Conservation (phyloP, 2,888 invertebrate species). For the Eupsilia transversa region DNA sequence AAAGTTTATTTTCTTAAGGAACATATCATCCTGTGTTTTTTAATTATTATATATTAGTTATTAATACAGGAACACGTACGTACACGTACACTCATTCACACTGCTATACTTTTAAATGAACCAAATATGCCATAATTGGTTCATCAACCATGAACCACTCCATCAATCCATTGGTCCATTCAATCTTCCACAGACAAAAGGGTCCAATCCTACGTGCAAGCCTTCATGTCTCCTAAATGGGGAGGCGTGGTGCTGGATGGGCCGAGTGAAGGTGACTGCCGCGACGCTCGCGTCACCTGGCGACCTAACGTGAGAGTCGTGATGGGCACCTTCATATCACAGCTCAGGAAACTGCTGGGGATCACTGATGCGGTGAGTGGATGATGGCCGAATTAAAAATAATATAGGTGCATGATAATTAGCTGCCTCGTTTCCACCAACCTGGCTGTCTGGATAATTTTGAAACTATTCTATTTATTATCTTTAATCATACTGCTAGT, state of each 20-base stretch:
- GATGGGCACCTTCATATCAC: slow-evolving; percentile 94
- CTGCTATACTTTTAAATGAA: too few relatives aligned
- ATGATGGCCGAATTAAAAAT: too few relatives aligned
- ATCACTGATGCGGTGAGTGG: slow-evolving; percentile 91
- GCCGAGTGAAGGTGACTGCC: slow-evolving; percentile 91
- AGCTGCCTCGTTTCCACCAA: too few relatives aligned
- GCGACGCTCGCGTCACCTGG: slow-evolving; percentile 57
- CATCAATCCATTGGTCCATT: too few relatives aligned
- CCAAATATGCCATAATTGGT: too few relatives aligned
- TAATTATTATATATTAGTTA: neutral
- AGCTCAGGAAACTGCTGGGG: slow-evolving; percentile 94
- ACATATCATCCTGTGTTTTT: neutral
- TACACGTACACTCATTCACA: too few relatives aligned
- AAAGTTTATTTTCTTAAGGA: neutral
- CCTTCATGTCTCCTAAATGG: slow-evolving; percentile 96
- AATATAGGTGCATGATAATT: too few relatives aligned
- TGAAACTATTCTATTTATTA: too few relatives aligned
- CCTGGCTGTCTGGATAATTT: too few relatives aligned
- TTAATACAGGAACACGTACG: neutral
- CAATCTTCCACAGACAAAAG: slow-evolving; percentile 49
- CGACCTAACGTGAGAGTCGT: slow-evolving; percentile 85
- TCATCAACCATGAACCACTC: too few relatives aligned
- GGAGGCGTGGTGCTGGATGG: slow-evolving; percentile 96
- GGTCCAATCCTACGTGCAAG: slow-evolving; percentile 88
- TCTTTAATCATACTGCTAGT: too few relatives aligned